Percentiles rank a stretch among this genome's conserved stretches.
Conservation (phyloP, 2,797 vertebrate species). For the Salmo trutta region DNA sequence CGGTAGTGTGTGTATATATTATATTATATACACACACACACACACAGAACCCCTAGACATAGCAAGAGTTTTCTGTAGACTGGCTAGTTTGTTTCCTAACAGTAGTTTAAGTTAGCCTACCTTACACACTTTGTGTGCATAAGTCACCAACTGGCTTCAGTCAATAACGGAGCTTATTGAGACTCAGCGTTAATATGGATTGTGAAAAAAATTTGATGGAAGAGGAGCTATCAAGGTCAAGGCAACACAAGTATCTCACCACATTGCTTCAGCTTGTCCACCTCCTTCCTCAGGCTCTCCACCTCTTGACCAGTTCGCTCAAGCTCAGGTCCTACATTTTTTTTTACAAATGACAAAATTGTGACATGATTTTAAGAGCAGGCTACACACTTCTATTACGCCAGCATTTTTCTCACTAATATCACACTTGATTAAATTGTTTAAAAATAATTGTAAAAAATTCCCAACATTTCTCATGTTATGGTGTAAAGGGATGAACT, state of each 20-base stretch:
- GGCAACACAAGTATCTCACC: constrained; percentile 58
- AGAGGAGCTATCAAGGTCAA: not conserved
- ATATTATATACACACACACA: no score
- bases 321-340: constrained; percentile 65
- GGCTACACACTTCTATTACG: not conserved
- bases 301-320: constrained; percentile 72
- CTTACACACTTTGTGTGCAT: no score
- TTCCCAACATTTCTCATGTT: not conserved
- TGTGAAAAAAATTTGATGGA: no score
- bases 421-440: not conserved
- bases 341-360: constrained; percentile 5
- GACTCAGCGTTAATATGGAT: no score
- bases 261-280: constrained; percentile 71
- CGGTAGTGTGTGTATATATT: no score
- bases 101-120: no score
- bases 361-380: not conserved
- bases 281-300: constrained; percentile 71
- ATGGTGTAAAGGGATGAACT: no score
- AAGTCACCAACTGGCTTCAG: no score
- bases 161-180: no score
- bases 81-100: no score
- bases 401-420: not conserved
- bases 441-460: not conserved
- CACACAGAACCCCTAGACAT: no score
- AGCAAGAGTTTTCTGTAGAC: no score